Conservation (phyloP, 2,888 invertebrate species). For the Halocaridina rubra region DNA sequence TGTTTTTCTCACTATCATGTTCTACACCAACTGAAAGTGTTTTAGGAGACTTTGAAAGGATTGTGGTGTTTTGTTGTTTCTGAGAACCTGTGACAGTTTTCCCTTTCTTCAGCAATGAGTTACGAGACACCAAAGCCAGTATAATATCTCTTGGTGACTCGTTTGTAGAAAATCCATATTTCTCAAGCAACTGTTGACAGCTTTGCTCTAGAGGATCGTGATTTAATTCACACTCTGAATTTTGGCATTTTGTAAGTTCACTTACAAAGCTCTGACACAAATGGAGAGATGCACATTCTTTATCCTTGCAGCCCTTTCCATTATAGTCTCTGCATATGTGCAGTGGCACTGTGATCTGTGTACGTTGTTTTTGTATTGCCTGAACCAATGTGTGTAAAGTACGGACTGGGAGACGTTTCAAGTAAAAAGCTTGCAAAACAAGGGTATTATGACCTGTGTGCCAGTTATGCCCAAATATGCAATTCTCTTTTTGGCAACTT, state of each 20-base stretch:
- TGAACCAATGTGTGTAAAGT: neutral
- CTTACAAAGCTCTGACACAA: neutral
- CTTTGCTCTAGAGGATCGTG: neutral
- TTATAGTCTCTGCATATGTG: neutral
- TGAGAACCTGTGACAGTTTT: neutral
- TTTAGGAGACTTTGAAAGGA: neutral
- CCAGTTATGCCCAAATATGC: slow-evolving; percentile 1
- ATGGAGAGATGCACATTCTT: neutral
- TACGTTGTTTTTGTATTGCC: too few species aligned
- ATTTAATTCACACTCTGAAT: neutral
- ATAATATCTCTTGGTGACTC: slow-evolving; percentile 17
- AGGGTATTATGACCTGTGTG: neutral
- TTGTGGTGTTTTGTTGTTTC: neutral
- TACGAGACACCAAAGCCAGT: neutral
- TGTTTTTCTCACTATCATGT: neutral
- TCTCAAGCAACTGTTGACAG: neutral
- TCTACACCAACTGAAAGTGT: too few species aligned
- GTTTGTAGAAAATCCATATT: neutral
- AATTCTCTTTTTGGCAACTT: neutral
- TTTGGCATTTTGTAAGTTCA: neutral
- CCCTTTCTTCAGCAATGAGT: neutral
- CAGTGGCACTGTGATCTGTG: neutral
- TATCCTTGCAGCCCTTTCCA: neutral
- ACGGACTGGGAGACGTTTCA: neutral
- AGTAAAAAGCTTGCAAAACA: neutral